phyloP scores from a whole-genome alignment of 1,140 invertebrate species.

The Heliothis subflexa region DNA sequence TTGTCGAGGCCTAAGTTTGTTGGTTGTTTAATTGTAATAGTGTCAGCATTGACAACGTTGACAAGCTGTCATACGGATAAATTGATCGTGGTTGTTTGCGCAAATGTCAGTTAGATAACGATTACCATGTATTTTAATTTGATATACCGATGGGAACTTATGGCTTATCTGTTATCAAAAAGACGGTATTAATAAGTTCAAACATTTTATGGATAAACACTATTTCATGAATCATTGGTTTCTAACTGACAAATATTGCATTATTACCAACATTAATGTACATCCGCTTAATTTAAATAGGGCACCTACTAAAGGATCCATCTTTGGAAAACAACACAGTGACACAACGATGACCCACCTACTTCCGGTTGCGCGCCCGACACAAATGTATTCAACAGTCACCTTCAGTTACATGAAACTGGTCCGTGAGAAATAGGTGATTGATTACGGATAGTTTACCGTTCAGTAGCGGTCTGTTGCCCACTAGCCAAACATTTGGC shows the following conservation, averaged over 20 bases:
- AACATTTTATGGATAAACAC: slow-evolving; percentile 19
- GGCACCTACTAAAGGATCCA: slow-evolving; percentile 45
- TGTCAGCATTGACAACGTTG: slow-evolving; percentile 80
- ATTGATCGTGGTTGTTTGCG: slow-evolving; percentile 84
- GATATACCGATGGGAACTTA: slow-evolving; percentile 60
- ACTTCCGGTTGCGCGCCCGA: slow-evolving; percentile 66
- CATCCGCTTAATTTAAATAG: slow-evolving; percentile 35
- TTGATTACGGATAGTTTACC: slow-evolving; percentile 52
- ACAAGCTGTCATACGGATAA: slow-evolving; percentile 82
- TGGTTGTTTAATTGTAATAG: slow-evolving; percentile 85
- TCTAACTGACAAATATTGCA: slow-evolving; percentile 20
- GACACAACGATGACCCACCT: slow-evolving; percentile 69
- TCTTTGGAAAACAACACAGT: slow-evolving; percentile 63
- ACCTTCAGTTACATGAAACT: slow-evolving; percentile 69
- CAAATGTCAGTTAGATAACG: slow-evolving; percentile 80
- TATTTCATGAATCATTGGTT: slow-evolving; percentile 21
- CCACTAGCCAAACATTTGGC: slow-evolving; percentile 15
- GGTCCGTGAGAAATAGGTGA: slow-evolving; percentile 73
- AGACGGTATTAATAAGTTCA: slow-evolving; percentile 45
- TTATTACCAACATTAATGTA: slow-evolving; percentile 2
- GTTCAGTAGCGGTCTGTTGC: slow-evolving; percentile 37
- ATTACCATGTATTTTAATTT: slow-evolving; percentile 83
- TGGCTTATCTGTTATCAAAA: slow-evolving; percentile 57
- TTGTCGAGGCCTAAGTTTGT: slow-evolving; percentile 72
- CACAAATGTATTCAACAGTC: slow-evolving; percentile 72